Evolutionary conservation across 2,888 invertebrate species (phyloP).

Genomic region (Rosalia funebris): DNA sequence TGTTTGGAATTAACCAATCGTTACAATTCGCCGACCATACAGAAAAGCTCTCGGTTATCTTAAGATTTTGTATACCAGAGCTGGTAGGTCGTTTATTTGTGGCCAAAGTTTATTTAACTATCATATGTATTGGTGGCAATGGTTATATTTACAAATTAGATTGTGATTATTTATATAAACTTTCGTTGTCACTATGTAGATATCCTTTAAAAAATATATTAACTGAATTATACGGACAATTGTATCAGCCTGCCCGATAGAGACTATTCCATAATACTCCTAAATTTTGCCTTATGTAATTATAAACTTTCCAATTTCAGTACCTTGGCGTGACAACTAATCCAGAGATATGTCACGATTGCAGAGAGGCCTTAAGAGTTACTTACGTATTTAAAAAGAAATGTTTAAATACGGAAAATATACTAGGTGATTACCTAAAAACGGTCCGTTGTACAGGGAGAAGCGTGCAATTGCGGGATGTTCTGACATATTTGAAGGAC

Average conservation of each 20-base stretch:
- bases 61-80: conserved; percentile 34
- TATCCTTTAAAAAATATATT: background rate
- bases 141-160: no score
- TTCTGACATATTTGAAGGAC: conserved; percentile 20
- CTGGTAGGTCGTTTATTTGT: conserved; percentile 28
- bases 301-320: conserved; percentile 38
- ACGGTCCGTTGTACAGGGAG: conserved; percentile 17
- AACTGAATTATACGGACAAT: no score
- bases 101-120: background rate
- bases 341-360: conserved; percentile 40
- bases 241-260: no score
- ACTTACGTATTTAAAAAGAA: conserved; percentile 37
- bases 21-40: conserved; percentile 10
- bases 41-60: conserved; percentile 27
- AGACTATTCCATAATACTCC: no score
- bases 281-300: no score
- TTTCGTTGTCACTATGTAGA: background rate
- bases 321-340: conserved; percentile 35
- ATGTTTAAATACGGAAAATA: conserved; percentile 40
- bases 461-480: conserved; percentile 28
- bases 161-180: no score
- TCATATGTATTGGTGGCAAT: background rate
- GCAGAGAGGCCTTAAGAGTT: conserved; percentile 31
- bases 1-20: conserved; percentile 25
- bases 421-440: conserved; percentile 39